Percentiles rank a stretch among this genome's conserved stretches.
These are phyloP conservation scores for Acleris cristana DNA, from an alignment of 2,888 invertebrate species.

Conservation along the genomic window DNA sequence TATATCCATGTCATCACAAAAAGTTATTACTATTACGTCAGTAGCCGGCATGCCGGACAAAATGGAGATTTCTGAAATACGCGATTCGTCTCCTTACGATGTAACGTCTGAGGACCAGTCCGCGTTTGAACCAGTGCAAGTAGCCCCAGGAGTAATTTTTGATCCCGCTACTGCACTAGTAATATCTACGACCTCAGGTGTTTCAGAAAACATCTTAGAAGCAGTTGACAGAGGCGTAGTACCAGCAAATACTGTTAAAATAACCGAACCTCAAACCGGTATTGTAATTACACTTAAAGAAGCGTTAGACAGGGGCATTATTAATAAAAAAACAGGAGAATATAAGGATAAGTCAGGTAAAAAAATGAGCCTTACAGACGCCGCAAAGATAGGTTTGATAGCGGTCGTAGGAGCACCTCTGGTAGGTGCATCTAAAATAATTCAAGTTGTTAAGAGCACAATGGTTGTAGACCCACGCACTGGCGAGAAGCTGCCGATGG, in stretches of 20 bases:
- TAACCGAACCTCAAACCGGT: slow-evolving; percentile 88
- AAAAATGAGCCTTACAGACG: slow-evolving; percentile 88
- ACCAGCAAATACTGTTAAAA: slow-evolving; percentile 86
- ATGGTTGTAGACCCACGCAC: slow-evolving; percentile 91
- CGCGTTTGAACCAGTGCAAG: slow-evolving; percentile 87
- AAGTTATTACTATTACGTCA: slow-evolving; percentile 89
- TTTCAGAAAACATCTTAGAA: slow-evolving; percentile 88
- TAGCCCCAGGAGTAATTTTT: slow-evolving; percentile 89
- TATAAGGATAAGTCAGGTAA: slow-evolving; percentile 87
- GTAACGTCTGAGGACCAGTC: slow-evolving; percentile 62
- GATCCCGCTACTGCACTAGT: slow-evolving; percentile 90
- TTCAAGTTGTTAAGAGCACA: slow-evolving; percentile 85
- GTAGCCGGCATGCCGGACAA: slow-evolving; percentile 88
- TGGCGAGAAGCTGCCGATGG: slow-evolving; percentile 90
- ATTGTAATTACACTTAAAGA: slow-evolving; percentile 87
- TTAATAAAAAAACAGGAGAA: slow-evolving; percentile 88
- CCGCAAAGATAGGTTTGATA: slow-evolving; percentile 90
- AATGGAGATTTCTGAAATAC: slow-evolving; percentile 86
- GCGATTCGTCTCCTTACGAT: slow-evolving; percentile 50
- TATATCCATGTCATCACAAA: slow-evolving; percentile 79
- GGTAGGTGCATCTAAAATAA: slow-evolving; percentile 87
- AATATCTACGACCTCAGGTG: slow-evolving; percentile 88
- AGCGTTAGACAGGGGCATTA: slow-evolving; percentile 89
- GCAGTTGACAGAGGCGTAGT: slow-evolving; percentile 91
- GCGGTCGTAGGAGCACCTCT: slow-evolving; percentile 90